Evolutionary conservation across 2,888 invertebrate genomes (phyloP), one percentile per base, ranked within the genome.

Genomic region (Chironomus riparius): DNA sequence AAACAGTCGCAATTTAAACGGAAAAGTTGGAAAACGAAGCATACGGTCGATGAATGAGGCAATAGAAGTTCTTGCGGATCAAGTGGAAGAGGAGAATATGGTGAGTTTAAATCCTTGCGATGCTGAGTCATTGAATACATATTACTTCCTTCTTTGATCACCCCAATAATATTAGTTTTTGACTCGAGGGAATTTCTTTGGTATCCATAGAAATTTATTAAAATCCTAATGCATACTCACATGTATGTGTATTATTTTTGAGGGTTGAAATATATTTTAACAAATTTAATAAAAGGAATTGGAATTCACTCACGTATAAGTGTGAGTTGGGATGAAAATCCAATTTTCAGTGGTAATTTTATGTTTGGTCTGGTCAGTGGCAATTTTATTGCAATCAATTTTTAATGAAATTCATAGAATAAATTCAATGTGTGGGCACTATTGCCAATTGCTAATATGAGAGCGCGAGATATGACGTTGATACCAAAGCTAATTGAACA

Each of bases 1-100:
- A 68, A 74, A 74, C 50, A 74, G 48, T 47, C 65, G 68, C n/a
- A 74, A 74, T 24, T 21, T 74, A 13, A 38, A 28, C 21, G 65
- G 68, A 12, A 68, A 74, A 74, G 21, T 68, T 74, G 50, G 47
- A 38, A 74, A 74, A 28, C 21, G 74, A 2, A 74, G 50, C 6
- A 28, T 68, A 13, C 47, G 74, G 4, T 74, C 74, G n/a, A 74
- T 74, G 74, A 74, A 74, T 68, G 74, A 74, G 15, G 68, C 74
- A n/a, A 74, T 74, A 38, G 74, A 74, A 68, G 74, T 74, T 65
- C 24, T 74, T 5, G 74, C 74, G 2, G 74, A 74, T 61, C 74
- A 74, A 68, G 74, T 74, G 4, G 74, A 74, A 18, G 74, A 74
- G 15, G 68, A 74, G 24, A 74, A 65, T 65, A 4, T 47, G 65